Evolutionary conservation across 2,888 invertebrate genomes (phyloP).

Genomic region (Margaritifera margaritifera): DNA sequence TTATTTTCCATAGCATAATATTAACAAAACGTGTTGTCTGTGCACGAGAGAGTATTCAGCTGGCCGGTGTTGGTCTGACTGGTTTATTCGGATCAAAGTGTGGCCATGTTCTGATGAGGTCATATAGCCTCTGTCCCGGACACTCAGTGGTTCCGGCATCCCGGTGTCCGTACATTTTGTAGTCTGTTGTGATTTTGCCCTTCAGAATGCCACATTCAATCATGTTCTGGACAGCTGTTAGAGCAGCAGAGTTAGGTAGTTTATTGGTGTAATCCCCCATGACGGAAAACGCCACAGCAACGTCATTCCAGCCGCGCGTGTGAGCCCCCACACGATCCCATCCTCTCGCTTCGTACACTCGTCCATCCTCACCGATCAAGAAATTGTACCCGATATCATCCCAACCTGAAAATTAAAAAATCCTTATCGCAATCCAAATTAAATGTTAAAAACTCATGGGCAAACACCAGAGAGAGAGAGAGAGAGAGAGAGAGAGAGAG

Average conservation of each 20-base stretch:
- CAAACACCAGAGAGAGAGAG: too few relatives aligned
- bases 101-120: conserved; percentile 49
- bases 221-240: conserved; percentile 47
- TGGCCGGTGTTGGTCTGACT: conserved; percentile 30
- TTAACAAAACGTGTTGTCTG: too few relatives aligned
- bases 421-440: too few relatives aligned
- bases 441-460: too few relatives aligned
- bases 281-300: conserved; percentile 60
- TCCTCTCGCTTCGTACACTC: conserved; percentile 83
- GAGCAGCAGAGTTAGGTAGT: conserved; percentile 52
- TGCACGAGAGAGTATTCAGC: too few relatives aligned
- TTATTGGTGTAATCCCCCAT: conserved; percentile 62
- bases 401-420: conserved; percentile 21
- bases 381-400: conserved; percentile 77
- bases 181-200: conserved; percentile 51
- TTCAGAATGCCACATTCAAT: conserved; percentile 54
- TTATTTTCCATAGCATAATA: too few relatives aligned
- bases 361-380: conserved; percentile 85
- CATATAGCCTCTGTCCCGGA: conserved; percentile 57
- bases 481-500: too few relatives aligned
- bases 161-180: conserved; percentile 60
- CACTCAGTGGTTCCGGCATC: conserved; percentile 53
- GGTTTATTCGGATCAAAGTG: conserved; percentile 35
- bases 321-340: conserved; percentile 85
- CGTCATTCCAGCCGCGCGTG: conserved; percentile 78